Evolutionary conservation across 2,888 invertebrate genomes (phyloP).

Genomic region (Hemistola chrysoprasaria): DNA sequence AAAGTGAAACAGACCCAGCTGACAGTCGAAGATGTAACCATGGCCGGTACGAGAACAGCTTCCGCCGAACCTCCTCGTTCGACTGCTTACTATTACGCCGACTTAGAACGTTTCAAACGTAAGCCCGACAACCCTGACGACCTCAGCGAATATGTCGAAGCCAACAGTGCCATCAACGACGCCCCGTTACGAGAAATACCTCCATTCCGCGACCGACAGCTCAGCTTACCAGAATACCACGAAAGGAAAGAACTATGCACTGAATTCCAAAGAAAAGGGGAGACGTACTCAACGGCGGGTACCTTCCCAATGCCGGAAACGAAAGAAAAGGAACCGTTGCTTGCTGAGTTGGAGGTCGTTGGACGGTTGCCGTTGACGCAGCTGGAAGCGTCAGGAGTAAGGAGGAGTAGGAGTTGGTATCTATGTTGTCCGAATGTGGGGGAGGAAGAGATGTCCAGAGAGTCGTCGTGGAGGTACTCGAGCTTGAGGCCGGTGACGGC

Average conservation of each 20-base stretch:
- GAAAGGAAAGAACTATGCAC: constrained; percentile 51
- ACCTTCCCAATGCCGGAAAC: constrained; percentile 76
- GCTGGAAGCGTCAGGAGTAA: constrained; percentile 61
- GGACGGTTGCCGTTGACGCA: constrained; percentile 65
- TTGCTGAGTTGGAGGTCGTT: constrained; percentile 68
- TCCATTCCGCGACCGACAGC: constrained; percentile 58
- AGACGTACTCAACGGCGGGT: constrained; percentile 75
- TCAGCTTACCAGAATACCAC: constrained; percentile 57
- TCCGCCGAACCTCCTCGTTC: constrained; percentile 82
- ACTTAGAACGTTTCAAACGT: constrained; percentile 79
- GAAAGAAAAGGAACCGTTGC: constrained; percentile 68
- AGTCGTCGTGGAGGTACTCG: constrained; percentile 72
- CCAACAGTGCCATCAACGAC: constrained; percentile 62
- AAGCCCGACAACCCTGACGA: constrained; percentile 66
- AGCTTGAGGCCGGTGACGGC: constrained; percentile 68
- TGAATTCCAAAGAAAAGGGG: constrained; percentile 39
- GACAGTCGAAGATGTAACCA: constrained; percentile 28
- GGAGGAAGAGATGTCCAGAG: constrained; percentile 66
- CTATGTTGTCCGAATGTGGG: constrained; percentile 79
- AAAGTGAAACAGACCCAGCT: too few species aligned
- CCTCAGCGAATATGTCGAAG: constrained; percentile 67
- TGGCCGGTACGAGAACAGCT: constrained; percentile 60
- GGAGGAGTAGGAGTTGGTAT: constrained; percentile 83
- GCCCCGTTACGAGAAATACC: constrained; percentile 60
- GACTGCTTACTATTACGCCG: constrained; percentile 82